Evolutionary conservation across 2,888 invertebrate species (phyloP).

Genomic region (Stenodera caucasica): DNA sequence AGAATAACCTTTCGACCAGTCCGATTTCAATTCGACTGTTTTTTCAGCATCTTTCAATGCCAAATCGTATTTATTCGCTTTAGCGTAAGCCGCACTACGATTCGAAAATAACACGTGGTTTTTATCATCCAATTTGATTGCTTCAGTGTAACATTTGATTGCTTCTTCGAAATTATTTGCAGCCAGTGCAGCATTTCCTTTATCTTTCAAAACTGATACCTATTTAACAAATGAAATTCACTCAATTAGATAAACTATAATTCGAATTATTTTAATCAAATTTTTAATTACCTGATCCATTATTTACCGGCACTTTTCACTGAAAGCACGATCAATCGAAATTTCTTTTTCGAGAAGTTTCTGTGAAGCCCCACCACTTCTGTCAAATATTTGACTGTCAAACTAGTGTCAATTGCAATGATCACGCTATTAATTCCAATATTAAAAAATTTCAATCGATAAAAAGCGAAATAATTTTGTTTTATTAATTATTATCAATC

Average conservation of each 20-base stretch:
- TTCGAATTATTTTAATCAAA: background rate
- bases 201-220: conserved; percentile 82
- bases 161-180: conserved; percentile 79
- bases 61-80: conserved; percentile 70
- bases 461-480: too few species aligned
- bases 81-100: conserved; percentile 88
- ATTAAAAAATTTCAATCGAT: too few species aligned
- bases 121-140: conserved; percentile 73
- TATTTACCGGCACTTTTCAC: background rate
- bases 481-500: too few species aligned
- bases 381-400: background rate
- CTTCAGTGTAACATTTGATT: conserved; percentile 76
- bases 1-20: conserved; percentile 88
- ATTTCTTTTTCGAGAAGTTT: background rate
- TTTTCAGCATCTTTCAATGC: conserved; percentile 85
- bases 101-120: conserved; percentile 93
- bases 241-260: background rate
- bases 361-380: background rate
- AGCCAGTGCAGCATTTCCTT: conserved; percentile 82
- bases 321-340: background rate
- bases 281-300: background rate
- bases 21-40: conserved; percentile 77
- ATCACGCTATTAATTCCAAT: background rate
- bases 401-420: background rate
- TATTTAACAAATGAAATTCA: conserved; percentile 47